These are phyloP conservation scores for Origma solitaria DNA, from an alignment of 2,113 vertebrate genomes.

Conservation along the genomic window DNA sequence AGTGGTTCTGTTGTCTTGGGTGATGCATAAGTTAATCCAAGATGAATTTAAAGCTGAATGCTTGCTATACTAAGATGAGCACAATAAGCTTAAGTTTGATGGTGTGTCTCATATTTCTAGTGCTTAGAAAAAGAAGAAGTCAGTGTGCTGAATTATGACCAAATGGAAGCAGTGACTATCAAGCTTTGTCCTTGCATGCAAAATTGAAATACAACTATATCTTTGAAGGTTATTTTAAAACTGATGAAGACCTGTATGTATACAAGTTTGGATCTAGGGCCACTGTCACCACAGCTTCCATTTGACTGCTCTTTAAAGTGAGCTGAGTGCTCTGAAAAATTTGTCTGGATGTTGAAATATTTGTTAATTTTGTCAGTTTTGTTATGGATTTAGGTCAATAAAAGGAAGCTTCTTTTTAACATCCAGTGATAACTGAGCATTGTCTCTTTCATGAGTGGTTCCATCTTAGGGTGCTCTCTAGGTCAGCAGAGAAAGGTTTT, in stretches of 20 bases:
- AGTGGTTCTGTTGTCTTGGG: neutral
- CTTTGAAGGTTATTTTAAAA: neutral
- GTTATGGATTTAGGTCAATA: neutral
- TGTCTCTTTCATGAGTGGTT: neutral
- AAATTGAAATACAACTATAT: neutral
- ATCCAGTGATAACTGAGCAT: neutral
- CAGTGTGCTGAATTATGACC: neutral
- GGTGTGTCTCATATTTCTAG: neutral
- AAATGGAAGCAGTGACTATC: neutral
- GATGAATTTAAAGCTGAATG: neutral
- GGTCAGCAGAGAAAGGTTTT: neutral
- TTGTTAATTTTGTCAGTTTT: neutral
- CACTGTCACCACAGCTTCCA: neutral
- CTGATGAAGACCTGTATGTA: neutral
- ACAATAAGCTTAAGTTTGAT: neutral
- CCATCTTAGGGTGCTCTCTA: neutral
- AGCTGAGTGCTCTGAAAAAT: neutral
- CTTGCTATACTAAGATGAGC: neutral
- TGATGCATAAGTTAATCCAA: neutral
- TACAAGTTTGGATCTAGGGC: neutral
- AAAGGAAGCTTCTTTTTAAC: neutral
- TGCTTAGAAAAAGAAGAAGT: neutral
- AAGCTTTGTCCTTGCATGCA: neutral
- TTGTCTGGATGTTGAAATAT: neutral
- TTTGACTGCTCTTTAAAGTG: neutral